Evolutionary conservation across 2,888 invertebrate genomes (phyloP), one percentile per base, ranked within the genome.

Genomic region (Saturnia japonica): DNA sequence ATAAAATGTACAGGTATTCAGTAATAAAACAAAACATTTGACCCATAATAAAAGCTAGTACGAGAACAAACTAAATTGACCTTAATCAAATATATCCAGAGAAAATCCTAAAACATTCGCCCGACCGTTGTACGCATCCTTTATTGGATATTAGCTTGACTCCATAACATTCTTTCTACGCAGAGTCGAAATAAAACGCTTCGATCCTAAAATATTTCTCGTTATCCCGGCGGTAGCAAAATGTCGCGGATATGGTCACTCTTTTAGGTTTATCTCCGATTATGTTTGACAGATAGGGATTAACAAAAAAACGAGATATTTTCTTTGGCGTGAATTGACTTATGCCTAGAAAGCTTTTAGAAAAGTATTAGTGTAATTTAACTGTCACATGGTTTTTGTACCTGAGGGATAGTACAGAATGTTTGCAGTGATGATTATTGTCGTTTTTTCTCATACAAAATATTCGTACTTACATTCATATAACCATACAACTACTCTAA

Each of bases 31-130:
- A 54, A 60, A 28, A 19, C 28, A 28, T 60, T 60, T 14, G n/a
- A 54, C 54, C 54, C 54, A 7, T 54, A 22, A 54, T n/a, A 54
- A 64, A n/a, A 19, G 40, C 9, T 40, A 64, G 40, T 67, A 70
- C 54, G 54, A 54, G 47, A 62, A 64, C 67, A 67, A 42, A 67
- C 70, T 40, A 67, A 70, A 70, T 70, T 67, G 67, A 42, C 19
- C 51, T 22, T 47, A 66, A 70, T 40, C 66, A 54, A 67, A 51
- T 12, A 70, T 66, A 67, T 70, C 25, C 54, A 67, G 54, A 67
- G 40, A 64, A 70, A 66, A 66, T 69, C 68, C 51, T 43, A 16
- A 60, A 43, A 60, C 64, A 19, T 69, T 60, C 43, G 43, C 28
- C 54, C 54, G 70, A 28, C 4, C 67, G 51, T n/a, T 64, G 43